Base-by-base conservation (phyloP, 2,797 vertebrate genomes). In the Intellagama lesueurii region DNA sequence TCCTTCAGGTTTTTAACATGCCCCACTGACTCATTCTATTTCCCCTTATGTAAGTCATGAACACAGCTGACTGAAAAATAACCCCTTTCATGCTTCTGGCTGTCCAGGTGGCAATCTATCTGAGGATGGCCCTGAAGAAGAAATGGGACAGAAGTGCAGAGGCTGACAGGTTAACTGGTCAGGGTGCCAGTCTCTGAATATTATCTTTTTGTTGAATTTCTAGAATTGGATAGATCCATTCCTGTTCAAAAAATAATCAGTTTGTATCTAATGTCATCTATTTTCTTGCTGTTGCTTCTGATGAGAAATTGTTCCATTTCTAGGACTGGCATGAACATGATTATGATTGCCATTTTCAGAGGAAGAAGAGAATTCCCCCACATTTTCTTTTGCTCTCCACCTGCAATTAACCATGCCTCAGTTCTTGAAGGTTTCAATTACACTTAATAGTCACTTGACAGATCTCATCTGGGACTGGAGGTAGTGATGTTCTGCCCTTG, bases 371-470 rank as follows among this genome's bases (percentile, higher is more conserved):
- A 28, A 1, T 32, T 7, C 77, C 22, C 16, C 60, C 47, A 35
- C 44, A 84, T 86, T 73, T 86, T 49, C 78, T 30, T 9, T 69
- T 76, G 77, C 77, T 56, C 70, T 40, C 64, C 78, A 86, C 78
- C n/a, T 75, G 64, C 78, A 76, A 86, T 89, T 86, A 86, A 30
- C 78, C 16, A 81, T 75, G 56, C 28, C 69, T 86, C 28, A 69
- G n/a, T 52, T 89, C 81, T 81, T 35, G 78, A 81, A 86, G 80
- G 68, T 80, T 89, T 81, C 83, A 86, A 81, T 89, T 89, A 86
- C 70, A 86, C 22, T 81, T 86, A 86, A 89, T 86, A 86, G 70
- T 86, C 83, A 81, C 83, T 86, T 89, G 78, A 89, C 77, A 86
- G 69, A 86, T 81, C 52, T 81, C 69, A 81, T 75, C 83, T 85